phyloP scores from a whole-genome alignment of 1,140 invertebrate genomes.

The Holotrichia oblita region DNA sequence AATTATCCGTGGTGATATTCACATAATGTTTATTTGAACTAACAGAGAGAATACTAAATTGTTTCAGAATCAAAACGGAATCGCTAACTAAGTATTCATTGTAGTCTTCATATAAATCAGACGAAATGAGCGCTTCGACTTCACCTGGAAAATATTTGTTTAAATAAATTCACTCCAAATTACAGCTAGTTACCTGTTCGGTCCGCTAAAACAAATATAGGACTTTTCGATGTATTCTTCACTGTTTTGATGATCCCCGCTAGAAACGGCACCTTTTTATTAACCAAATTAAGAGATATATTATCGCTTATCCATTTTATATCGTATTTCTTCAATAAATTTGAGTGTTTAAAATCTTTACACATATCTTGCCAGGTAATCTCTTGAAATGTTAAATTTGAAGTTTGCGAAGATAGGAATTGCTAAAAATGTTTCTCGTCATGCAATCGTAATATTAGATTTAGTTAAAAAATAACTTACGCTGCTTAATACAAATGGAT shows the following conservation, averaged over 20 bases:
- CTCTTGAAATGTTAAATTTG: constrained; percentile 3
- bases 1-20: constrained; percentile 14
- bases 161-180: neutral
- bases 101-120: constrained; percentile 12
- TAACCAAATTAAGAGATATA: neutral
- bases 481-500: neutral
- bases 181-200: neutral
- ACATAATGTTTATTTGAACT: neutral
- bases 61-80: neutral
- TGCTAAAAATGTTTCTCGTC: neutral
- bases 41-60: neutral
- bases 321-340: neutral
- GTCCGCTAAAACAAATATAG: constrained; percentile 2
- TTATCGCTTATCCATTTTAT: neutral
- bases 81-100: neutral
- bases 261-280: constrained; percentile 21
- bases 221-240: constrained; percentile 6
- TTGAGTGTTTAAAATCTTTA: neutral
- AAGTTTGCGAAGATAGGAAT: neutral
- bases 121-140: neutral
- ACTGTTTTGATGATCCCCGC: neutral
- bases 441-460: neutral
- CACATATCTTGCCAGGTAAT: constrained; percentile 5
- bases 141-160: neutral
- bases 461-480: neutral